Evolutionary conservation across 2,888 invertebrate species (phyloP).

Genomic region (Baccha elongata): DNA sequence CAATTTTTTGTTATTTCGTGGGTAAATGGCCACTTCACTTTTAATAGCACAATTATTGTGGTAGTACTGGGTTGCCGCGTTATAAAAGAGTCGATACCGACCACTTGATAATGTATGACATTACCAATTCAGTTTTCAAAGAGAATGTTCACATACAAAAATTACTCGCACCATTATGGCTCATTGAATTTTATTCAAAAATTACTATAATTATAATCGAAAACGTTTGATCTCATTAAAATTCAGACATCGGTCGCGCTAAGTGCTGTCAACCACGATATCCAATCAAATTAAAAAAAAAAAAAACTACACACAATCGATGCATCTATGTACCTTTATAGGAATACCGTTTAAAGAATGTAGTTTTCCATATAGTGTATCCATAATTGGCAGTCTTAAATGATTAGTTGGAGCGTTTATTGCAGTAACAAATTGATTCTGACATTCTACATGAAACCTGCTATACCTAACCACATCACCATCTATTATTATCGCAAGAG

Average conservation of each 20-base stretch:
- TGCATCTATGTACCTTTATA: conserved; percentile 1
- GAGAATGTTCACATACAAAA: neutral
- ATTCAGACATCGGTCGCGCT: conserved; percentile 13
- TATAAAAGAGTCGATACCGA: neutral
- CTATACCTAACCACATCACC: conserved; percentile 19
- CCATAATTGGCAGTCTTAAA: conserved; percentile 48
- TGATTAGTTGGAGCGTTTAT: conserved; percentile 39
- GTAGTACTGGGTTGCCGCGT: too few species aligned
- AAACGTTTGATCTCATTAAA: conserved; percentile 27
- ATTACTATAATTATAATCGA: conserved; percentile 27
- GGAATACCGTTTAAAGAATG: neutral
- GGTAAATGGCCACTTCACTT: neutral
- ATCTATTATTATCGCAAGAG: conserved; percentile 33
- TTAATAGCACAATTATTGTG: neutral
- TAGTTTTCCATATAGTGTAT: conserved; percentile 26
- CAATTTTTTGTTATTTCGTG: neutral
- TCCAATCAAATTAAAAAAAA: neutral
- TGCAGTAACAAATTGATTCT: conserved; percentile 40
- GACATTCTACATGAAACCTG: conserved; percentile 16
- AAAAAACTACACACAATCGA: neutral
- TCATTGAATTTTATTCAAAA: conserved; percentile 29
- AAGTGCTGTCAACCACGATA: conserved; percentile 30
- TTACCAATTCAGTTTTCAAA: conserved; percentile 12
- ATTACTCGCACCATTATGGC: conserved; percentile 16
- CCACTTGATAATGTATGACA: conserved; percentile 19